Conservation (phyloP, 2,888 invertebrate genomes). For the Meta bourneti region DNA sequence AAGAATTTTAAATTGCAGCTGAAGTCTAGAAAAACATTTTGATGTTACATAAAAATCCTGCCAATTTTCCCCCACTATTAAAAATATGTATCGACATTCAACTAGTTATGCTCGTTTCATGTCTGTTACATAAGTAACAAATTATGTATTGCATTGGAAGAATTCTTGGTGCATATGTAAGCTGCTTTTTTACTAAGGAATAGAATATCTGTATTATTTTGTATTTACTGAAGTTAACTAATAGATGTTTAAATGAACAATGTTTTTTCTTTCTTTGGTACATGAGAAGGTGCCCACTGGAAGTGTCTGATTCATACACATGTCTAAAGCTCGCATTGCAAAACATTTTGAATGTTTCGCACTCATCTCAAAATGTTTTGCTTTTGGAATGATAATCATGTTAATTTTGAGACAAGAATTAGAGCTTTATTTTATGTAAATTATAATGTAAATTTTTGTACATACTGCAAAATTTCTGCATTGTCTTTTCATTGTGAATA, state of each 20-base stretch:
- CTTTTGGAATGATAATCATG: constrained; percentile 9
- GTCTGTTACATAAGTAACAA: no score
- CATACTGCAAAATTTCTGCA: constrained; percentile 13
- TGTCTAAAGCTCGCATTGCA: not conserved
- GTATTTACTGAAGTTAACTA: not conserved
- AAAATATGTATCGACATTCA: no score
- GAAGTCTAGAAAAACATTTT: no score
- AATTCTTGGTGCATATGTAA: no score
- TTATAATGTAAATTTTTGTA: constrained; percentile 63
- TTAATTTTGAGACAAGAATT: constrained; percentile 22
- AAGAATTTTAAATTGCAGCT: no score
- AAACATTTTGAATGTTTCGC: not conserved
- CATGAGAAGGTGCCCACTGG: not conserved
- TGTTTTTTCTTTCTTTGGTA: not conserved
- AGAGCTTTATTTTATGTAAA: constrained; percentile 65
- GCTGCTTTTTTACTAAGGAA: not conserved
- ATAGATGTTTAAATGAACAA: no score
- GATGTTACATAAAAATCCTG: no score
- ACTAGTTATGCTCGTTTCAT: no score
- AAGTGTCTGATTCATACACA: not conserved
- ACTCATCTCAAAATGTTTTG: not conserved
- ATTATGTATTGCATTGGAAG: no score
- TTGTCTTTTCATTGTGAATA: constrained; percentile 14
- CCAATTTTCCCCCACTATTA: no score
- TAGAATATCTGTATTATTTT: not conserved